Percentiles rank a stretch among this genome's conserved stretches.
Conservation (phyloP, 2,113 vertebrate species). For the Hypocryptadius cinnamomeus region DNA sequence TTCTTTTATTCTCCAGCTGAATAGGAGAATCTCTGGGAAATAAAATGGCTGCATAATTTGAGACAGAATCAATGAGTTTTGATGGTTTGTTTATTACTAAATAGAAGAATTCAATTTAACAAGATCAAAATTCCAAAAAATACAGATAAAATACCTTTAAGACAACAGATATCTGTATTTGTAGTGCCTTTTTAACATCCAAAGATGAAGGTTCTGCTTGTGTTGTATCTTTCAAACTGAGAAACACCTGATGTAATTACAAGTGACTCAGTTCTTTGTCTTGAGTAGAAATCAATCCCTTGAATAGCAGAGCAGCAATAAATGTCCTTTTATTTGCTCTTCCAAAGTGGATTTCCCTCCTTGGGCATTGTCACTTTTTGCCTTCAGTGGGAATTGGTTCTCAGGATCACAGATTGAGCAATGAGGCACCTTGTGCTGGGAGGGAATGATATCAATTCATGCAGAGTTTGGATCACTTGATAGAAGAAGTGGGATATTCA, state of each 20-base stretch:
- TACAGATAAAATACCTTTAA: neutral
- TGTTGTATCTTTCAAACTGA: neutral
- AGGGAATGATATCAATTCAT: neutral
- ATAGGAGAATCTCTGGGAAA: neutral
- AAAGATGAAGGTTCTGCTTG: neutral
- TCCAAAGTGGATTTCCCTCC: neutral
- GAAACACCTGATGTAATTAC: neutral
- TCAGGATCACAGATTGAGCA: neutral
- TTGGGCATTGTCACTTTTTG: neutral
- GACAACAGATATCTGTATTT: neutral
- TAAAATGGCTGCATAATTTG: neutral
- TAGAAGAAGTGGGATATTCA: neutral
- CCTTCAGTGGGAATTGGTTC: neutral
- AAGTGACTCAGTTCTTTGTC: neutral
- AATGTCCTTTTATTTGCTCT: neutral
- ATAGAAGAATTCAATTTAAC: neutral
- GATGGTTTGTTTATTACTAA: neutral
- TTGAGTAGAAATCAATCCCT: conserved; percentile 3
- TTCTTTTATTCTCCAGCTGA: neutral
- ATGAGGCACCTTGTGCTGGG: neutral
- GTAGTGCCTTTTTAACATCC: neutral
- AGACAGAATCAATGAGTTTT: neutral
- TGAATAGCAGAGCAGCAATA: neutral
- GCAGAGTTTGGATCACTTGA: neutral
- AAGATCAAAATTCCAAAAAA: neutral